These are phyloP conservation scores for Megalurothrips usitatus DNA, from an alignment of 2,888 invertebrate species.

Conservation along the genomic window DNA sequence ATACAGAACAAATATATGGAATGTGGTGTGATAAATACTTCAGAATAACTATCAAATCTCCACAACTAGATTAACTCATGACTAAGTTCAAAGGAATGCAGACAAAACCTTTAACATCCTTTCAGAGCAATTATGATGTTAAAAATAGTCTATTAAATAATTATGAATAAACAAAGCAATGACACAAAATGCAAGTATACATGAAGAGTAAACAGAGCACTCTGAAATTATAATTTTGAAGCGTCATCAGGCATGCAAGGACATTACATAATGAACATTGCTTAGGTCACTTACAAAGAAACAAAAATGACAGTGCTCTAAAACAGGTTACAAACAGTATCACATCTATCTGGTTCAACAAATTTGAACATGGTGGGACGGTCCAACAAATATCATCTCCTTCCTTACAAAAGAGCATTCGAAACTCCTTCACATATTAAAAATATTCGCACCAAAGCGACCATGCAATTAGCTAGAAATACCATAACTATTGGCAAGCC, in stretches of 20 bases:
- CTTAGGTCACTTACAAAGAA: background rate
- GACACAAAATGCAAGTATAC: background rate
- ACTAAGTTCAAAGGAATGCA: background rate
- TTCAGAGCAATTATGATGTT: background rate
- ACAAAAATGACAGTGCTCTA: background rate
- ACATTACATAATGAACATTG: background rate
- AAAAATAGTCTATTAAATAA: background rate
- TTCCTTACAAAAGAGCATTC: background rate
- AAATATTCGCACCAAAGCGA: conserved; percentile 6
- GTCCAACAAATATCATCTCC: conserved; percentile 16
- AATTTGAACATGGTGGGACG: conserved; percentile 13
- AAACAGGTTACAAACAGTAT: background rate
- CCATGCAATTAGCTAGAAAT: background rate
- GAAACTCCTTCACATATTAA: background rate
- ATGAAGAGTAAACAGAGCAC: background rate
- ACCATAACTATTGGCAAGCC: background rate
- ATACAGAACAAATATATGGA: background rate
- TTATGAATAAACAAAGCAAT: background rate
- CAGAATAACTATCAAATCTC: background rate
- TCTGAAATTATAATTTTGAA: background rate
- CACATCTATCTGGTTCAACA: conserved; percentile 14
- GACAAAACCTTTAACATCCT: background rate
- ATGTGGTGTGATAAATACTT: background rate
- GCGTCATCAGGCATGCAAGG: background rate
- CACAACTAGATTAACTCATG: background rate